phyloP scores from a whole-genome alignment of 2,797 vertebrate species.

The Acipenser transmontanus region DNA sequence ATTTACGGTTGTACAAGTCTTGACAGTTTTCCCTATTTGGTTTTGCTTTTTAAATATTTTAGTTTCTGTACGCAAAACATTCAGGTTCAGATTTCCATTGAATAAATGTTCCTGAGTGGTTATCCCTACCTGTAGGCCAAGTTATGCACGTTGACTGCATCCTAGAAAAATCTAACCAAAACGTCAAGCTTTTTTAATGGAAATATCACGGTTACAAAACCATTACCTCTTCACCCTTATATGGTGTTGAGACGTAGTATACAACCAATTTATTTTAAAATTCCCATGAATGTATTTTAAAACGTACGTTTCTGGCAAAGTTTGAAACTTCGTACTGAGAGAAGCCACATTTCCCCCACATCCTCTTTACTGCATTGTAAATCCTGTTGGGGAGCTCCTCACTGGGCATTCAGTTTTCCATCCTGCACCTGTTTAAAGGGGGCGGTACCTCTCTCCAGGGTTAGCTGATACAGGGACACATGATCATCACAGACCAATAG shows the following conservation, averaged over 20 bases:
- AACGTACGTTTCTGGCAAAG: slow-evolving; percentile 78
- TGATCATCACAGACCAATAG: slow-evolving; percentile 48
- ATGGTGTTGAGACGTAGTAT: no score
- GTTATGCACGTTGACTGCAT: slow-evolving; percentile 79
- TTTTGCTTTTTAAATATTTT: no score
- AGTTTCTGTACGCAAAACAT: no score
- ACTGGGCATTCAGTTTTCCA: slow-evolving; percentile 44
- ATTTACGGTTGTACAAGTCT: no score
- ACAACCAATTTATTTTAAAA: no score
- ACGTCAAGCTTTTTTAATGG: no score
- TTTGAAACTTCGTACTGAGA: slow-evolving; percentile 92
- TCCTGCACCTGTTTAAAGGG: slow-evolving; percentile 67
- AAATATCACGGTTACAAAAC: no score
- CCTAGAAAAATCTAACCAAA: slow-evolving; percentile 44
- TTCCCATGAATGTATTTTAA: no score
- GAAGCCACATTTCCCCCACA: slow-evolving; percentile 59
- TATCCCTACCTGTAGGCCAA: slow-evolving; percentile 73
- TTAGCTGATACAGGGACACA: slow-evolving; percentile 48
- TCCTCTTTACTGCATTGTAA: slow-evolving; percentile 63
- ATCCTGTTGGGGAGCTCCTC: slow-evolving; percentile 70
- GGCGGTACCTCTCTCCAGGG: slow-evolving; percentile 76
- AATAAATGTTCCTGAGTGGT: no score
- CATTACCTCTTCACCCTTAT: no score
- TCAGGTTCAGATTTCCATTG: no score
- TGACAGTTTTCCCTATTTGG: no score